phyloP scores from a whole-genome alignment of 1,140 invertebrate genomes.

The Drosophila sp. region DNA sequence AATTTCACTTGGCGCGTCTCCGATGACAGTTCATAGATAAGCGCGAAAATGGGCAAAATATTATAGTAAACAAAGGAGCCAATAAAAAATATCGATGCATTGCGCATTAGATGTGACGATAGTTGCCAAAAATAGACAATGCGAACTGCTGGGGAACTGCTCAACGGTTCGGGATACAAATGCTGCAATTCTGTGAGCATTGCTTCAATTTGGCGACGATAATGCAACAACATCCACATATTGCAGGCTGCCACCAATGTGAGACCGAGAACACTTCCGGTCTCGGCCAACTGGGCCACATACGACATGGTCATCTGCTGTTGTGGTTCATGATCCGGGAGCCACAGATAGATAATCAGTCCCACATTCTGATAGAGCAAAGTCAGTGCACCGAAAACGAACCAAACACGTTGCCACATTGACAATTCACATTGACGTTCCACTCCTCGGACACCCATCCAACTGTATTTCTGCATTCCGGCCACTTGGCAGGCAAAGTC shows the following conservation, averaged over 20 bases:
- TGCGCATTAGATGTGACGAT: conserved; percentile 50
- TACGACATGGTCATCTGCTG: conserved; percentile 3
- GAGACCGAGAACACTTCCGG: conserved; percentile 52
- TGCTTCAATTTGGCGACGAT: conserved; percentile 39
- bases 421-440: background rate
- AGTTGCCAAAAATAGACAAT: conserved; percentile 40
- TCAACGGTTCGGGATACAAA: conserved; percentile 29
- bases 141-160: conserved; percentile 20
- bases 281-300: conserved; percentile 56
- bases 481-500: conserved; percentile 45
- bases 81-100: conserved; percentile 47
- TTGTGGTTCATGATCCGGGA: conserved; percentile 11
- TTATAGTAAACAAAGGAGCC: conserved; percentile 57
- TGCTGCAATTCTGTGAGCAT: conserved; percentile 54
- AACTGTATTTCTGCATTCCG: conserved; percentile 34
- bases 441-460: conserved; percentile 16
- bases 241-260: conserved; percentile 45
- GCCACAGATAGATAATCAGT: conserved; percentile 43
- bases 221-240: conserved; percentile 47
- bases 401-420: conserved; percentile 14
- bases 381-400: conserved; percentile 46
- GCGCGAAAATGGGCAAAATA: conserved; percentile 41
- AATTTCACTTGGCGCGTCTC: conserved; percentile 30
- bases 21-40: conserved; percentile 43
- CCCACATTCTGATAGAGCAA: conserved; percentile 64